phyloP scores from a whole-genome alignment of 2,888 invertebrate species.

The Xiphydria camelus region DNA sequence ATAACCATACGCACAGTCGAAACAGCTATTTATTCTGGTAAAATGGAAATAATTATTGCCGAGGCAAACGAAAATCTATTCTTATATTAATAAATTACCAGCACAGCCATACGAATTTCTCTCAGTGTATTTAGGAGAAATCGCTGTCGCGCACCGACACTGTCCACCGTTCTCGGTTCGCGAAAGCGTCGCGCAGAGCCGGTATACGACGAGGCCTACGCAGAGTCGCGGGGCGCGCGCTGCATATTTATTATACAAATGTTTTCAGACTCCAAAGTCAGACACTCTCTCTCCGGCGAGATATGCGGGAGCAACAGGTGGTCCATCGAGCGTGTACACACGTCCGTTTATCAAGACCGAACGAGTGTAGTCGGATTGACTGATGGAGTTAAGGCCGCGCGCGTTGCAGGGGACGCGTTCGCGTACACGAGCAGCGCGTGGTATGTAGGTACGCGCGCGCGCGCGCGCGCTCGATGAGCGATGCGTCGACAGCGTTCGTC shows the following conservation, averaged over 20 bases:
- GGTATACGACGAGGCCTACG: no score
- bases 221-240: no score
- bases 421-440: background rate
- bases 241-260: slow-evolving; percentile 10
- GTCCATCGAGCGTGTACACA: slow-evolving; percentile 57
- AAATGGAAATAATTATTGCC: no score
- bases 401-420: slow-evolving; percentile 24
- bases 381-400: slow-evolving; percentile 53
- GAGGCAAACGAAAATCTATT: no score
- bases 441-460: background rate
- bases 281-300: slow-evolving; percentile 5
- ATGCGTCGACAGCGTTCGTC: no score
- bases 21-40: no score
- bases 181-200: background rate
- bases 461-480: background rate
- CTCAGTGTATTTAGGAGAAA: no score
- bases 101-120: no score
- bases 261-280: slow-evolving; percentile 11
- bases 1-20: no score
- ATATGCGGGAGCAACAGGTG: slow-evolving; percentile 51
- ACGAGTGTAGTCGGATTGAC: slow-evolving; percentile 58
- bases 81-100: no score
- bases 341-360: slow-evolving; percentile 58
- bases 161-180: no score
- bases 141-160: no score